Evolutionary conservation across 2,797 vertebrate species (phyloP), one percentile per base, ranked within the genome.

Genomic region (Eulemur mongoz): DNA sequence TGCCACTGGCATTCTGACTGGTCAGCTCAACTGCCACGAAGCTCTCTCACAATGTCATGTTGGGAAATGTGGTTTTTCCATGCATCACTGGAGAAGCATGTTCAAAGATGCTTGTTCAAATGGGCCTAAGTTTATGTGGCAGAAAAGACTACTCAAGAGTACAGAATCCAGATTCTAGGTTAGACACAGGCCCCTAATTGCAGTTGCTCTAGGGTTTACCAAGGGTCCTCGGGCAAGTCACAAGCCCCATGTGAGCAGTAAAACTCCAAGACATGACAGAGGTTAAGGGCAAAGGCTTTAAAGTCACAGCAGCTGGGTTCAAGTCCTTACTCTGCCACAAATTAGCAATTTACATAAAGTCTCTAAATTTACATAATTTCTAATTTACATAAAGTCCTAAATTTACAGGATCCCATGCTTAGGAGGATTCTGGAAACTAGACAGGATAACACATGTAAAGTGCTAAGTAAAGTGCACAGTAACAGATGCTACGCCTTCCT

Each of bases 391-490:
- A 45, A 83, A 50, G 38, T 59, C n/a, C 45, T 59, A 52, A 52
- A 85, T 48, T 38, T n/a, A 57, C 2, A 92, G 45, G 48, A 50
- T 52, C 54, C 17, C 15, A 7, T 23, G 10, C 48, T 78, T 23
- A 22, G 67, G 85, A 70, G 63, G 59, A 50, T 70, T 70, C 91
- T 50, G 45, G 48, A 25, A 87, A 63, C 45, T 7, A 27, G 78
- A 54, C 1, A 59, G 78, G 57, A n/a, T 4, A 63, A 13, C 4
- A 27, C 40, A 14, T 2, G 27, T 11, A 13, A 27, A 61, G 35
- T 0, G 8, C 61, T 23, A 17, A 35, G 27, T 27, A 12, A 35
- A 48, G 52, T 3, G 23, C 11, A 1, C 0, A 2, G 23, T 12
- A 54, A 50, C 27, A 76, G 52, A 11, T 14, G 70, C 25, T 8